Evolutionary conservation across 2,888 invertebrate species (phyloP).

Genomic region (Perizoma affinitatum): DNA sequence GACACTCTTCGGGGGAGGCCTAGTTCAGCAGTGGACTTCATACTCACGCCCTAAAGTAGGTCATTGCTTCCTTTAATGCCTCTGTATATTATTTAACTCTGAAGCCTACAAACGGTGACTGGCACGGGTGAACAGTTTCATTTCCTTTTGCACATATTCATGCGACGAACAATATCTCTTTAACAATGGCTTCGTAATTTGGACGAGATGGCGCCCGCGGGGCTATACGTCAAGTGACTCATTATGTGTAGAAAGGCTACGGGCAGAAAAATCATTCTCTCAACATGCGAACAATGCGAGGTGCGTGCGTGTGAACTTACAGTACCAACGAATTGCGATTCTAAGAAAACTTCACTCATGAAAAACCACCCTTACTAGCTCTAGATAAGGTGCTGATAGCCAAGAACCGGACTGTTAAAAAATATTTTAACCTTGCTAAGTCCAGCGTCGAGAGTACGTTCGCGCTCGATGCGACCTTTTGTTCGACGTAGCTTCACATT

Average conservation of each 20-base stretch:
- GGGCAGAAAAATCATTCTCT: slow-evolving; percentile 69
- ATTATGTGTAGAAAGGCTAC: slow-evolving; percentile 74
- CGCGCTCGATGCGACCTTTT: slow-evolving; percentile 44
- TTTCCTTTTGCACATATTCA: slow-evolving; percentile 80
- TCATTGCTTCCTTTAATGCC: slow-evolving; percentile 7
- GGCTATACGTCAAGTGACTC: slow-evolving; percentile 79
- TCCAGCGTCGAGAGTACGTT: slow-evolving; percentile 37
- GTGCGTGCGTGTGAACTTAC: slow-evolving; percentile 57
- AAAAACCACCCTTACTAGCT: slow-evolving; percentile 6
- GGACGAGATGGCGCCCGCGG: slow-evolving; percentile 71
- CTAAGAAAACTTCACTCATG: neutral
- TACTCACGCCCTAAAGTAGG: neutral
- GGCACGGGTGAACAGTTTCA: slow-evolving; percentile 70
- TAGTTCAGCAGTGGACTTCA: neutral
- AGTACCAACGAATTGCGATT: slow-evolving; percentile 31
- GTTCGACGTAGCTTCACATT: slow-evolving; percentile 42
- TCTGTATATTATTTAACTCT: slow-evolving; percentile 21
- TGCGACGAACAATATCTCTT: slow-evolving; percentile 76
- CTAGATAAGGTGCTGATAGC: slow-evolving; percentile 10
- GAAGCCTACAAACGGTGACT: slow-evolving; percentile 60
- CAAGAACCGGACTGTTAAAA: neutral
- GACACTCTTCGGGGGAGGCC: too few species aligned
- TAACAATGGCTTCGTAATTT: slow-evolving; percentile 79
- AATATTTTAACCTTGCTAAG: slow-evolving; percentile 26
- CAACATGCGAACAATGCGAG: slow-evolving; percentile 57